phyloP scores from a whole-genome alignment of 2,113 vertebrate genomes.

The Carassius auratus region DNA sequence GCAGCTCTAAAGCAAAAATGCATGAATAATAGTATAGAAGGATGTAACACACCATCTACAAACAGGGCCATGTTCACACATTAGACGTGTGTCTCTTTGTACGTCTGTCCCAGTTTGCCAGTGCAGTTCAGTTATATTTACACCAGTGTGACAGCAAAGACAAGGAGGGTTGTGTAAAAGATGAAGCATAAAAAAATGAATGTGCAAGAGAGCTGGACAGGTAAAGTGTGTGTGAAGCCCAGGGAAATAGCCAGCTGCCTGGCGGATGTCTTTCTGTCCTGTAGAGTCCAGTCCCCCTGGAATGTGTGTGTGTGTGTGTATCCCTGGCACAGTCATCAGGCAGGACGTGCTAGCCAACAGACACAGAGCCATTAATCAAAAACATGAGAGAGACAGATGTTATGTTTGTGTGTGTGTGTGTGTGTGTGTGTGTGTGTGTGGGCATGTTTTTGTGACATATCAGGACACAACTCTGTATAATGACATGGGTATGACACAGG shows the following conservation, averaged over 20 bases:
- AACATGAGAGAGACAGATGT: conserved; percentile 25
- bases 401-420: no score
- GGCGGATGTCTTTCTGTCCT: conserved; percentile 10
- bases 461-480: no score
- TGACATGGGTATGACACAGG: no score
- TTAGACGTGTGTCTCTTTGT: background rate
- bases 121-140: conserved; percentile 37
- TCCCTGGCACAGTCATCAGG: conserved; percentile 32
- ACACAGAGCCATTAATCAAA: conserved; percentile 54
- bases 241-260: conserved; percentile 10
- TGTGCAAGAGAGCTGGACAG: background rate
- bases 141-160: conserved; percentile 32
- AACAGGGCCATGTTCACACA: background rate
- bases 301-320: conserved; percentile 22
- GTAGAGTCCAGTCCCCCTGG: conserved; percentile 11
- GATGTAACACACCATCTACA: background rate
- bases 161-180: conserved; percentile 5
- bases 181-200: conserved; percentile 9
- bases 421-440: no score
- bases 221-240: conserved; percentile 8
- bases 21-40: background rate
- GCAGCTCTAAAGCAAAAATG: background rate
- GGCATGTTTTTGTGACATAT: no score
- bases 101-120: conserved; percentile 23
- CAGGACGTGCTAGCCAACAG: conserved; percentile 39